Conservation (phyloP, 2,888 invertebrate species). For the Muscina levida region DNA sequence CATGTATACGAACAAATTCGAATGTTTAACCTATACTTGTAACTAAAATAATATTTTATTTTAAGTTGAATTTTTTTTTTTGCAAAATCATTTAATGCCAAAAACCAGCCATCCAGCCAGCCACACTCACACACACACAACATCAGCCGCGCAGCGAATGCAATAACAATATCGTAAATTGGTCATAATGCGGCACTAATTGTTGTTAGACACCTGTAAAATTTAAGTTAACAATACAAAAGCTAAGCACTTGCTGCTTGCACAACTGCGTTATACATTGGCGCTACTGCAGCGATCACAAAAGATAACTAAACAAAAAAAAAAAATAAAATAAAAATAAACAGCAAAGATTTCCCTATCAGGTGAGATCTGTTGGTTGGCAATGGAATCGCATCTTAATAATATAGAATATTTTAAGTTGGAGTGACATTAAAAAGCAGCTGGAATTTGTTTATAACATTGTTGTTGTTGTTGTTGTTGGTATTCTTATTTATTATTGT, state of each 20-base stretch:
- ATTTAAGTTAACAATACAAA: neutral
- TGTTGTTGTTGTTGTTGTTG: neutral
- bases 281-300: too few species aligned
- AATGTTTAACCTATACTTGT: too few species aligned
- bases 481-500: conserved; percentile 12
- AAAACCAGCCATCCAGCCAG: conserved; percentile 42
- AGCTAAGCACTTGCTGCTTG: too few species aligned
- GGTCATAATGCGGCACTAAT: conserved; percentile 54
- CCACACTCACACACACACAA: neutral
- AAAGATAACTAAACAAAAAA: conserved; percentile 5
- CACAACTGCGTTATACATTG: too few species aligned
- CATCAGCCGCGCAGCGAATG: neutral
- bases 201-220: conserved; percentile 65
- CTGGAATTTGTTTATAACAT: neutral
- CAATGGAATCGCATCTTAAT: conserved; percentile 30
- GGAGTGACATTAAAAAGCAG: conserved; percentile 57
- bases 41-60: too few species aligned
- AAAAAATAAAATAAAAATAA: neutral
- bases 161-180: conserved; percentile 39
- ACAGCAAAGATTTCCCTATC: too few species aligned
- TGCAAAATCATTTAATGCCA: conserved; percentile 51
- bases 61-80: too few species aligned
- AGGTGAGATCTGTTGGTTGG: conserved; percentile 18
- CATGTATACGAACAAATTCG: too few species aligned
- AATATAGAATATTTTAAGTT: conserved; percentile 44